Conservation (phyloP, 2,888 invertebrate species). For the Chromoteleia sp. region DNA sequence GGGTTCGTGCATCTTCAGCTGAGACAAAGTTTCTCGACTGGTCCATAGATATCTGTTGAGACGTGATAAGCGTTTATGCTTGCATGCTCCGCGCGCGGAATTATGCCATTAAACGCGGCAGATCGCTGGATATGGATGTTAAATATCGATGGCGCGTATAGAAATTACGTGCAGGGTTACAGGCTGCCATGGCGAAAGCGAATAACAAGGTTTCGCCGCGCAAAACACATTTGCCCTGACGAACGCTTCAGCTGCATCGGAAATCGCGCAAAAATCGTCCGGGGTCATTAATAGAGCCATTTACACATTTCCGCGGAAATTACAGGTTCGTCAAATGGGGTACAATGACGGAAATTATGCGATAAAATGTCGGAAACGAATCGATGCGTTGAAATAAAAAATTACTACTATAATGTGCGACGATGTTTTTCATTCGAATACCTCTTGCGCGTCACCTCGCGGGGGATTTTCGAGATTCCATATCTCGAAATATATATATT, state of each 20-base stretch:
- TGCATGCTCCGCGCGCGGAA: constrained; percentile 71
- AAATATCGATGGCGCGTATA: constrained; percentile 72
- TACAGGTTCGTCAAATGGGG: constrained; percentile 23
- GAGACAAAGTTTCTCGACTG: constrained; percentile 59
- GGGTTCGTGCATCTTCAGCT: constrained; percentile 58
- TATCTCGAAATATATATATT: too few species aligned
- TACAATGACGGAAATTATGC: constrained; percentile 8
- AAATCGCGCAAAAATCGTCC: constrained; percentile 24
- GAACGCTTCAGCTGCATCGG: constrained; percentile 18
- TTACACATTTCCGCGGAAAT: constrained; percentile 38
- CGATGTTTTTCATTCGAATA: neutral
- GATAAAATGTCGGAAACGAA: constrained; percentile 13
- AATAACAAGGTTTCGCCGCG: constrained; percentile 47
- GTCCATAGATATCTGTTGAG: constrained; percentile 65
- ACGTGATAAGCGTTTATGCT: constrained; percentile 70
- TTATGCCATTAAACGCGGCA: constrained; percentile 75
- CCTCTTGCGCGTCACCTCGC: neutral
- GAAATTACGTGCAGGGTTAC: constrained; percentile 68
- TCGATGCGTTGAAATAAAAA: constrained; percentile 5
- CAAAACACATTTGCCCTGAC: constrained; percentile 15
- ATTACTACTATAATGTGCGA: neutral
- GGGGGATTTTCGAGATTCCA: neutral
- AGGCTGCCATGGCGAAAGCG: constrained; percentile 34
- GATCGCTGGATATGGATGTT: constrained; percentile 76
- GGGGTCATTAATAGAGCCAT: constrained; percentile 51